Conservation (phyloP, 2,797 vertebrate genomes). For the Chanos chanos region DNA sequence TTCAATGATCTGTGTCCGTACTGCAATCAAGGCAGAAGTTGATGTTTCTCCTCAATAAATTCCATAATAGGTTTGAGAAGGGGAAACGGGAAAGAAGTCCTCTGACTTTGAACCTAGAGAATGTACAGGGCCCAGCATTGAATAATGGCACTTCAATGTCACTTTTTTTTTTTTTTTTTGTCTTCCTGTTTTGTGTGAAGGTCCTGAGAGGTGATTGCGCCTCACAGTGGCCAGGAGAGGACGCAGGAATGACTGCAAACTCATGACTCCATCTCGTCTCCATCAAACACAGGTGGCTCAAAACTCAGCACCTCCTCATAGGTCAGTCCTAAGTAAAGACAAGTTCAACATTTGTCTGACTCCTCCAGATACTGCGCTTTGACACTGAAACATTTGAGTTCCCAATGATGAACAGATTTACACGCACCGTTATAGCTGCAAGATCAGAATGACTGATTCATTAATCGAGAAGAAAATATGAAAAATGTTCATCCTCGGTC, state of each 20-base stretch:
- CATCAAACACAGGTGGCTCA: constrained; percentile 81
- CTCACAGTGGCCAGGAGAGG: constrained; percentile 64
- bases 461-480: too few relatives aligned
- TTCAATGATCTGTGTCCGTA: constrained; percentile 33
- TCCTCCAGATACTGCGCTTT: too few relatives aligned
- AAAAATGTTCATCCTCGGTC: too few relatives aligned
- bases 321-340: constrained; percentile 77
- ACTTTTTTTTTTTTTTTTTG: neutral
- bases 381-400: too few relatives aligned
- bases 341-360: neutral
- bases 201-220: neutral
- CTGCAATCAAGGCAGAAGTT: neutral
- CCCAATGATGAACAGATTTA: too few relatives aligned
- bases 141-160: constrained; percentile 77
- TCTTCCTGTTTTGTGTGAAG: constrained; percentile 29
- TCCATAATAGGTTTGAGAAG: constrained; percentile 22
- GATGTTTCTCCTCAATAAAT: constrained; percentile 1
- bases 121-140: constrained; percentile 69
- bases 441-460: too few relatives aligned
- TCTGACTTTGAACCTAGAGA: constrained; percentile 51
- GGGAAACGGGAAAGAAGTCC: constrained; percentile 32
- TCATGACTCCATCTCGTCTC: constrained; percentile 97
- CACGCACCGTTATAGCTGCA: too few relatives aligned
- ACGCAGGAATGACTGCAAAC: constrained; percentile 41
- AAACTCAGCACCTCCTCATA: constrained; percentile 93